Conservation (phyloP, 2,888 invertebrate species). For the Oscheius onirici region DNA sequence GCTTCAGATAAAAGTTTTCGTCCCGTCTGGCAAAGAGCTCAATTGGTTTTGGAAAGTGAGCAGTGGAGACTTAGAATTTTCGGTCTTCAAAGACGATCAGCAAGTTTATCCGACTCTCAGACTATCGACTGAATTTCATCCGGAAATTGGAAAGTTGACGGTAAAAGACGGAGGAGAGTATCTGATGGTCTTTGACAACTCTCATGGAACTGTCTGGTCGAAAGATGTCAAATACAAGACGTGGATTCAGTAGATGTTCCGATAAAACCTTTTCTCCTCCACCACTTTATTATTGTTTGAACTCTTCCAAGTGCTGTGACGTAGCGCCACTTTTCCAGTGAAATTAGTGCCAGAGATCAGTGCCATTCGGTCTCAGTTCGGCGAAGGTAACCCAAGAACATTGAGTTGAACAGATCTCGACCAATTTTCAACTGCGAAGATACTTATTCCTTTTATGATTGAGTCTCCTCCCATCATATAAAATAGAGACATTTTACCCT, state of each 20-base stretch:
- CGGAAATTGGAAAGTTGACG: constrained; percentile 59
- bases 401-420: no score
- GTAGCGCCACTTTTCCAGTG: no score
- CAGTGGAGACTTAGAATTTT: constrained; percentile 58
- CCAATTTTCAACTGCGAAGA: no score
- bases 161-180: constrained; percentile 55
- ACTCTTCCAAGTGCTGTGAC: no score
- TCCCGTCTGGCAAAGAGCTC: constrained; percentile 43
- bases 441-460: no score
- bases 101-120: constrained; percentile 62
- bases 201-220: constrained; percentile 60
- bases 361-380: no score
- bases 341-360: no score
- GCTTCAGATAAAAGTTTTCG: constrained; percentile 33
- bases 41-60: constrained; percentile 53
- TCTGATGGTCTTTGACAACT: constrained; percentile 62
- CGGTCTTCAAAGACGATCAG: constrained; percentile 43
- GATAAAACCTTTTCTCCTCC: no score
- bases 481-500: no score
- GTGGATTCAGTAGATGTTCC: neutral
- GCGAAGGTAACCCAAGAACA: no score
- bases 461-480: no score
- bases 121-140: constrained; percentile 63
- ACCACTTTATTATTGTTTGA: no score
- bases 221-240: constrained; percentile 62